Evolutionary conservation across 2,888 invertebrate species (phyloP), one percentile per base, ranked within the genome.

Genomic region (Eutolmus rufibarbis): DNA sequence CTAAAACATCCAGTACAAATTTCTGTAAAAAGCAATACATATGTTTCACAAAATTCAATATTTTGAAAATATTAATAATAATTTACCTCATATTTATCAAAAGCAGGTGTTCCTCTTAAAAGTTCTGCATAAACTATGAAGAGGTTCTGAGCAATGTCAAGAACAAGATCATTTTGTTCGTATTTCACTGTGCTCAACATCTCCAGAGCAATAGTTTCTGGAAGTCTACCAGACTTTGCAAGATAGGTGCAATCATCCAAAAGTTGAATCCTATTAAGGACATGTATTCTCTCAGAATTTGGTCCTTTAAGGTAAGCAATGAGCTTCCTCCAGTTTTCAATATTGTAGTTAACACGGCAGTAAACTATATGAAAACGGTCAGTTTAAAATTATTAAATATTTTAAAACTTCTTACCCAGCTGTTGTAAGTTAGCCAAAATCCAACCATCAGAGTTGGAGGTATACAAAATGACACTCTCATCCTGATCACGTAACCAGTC

Each of bases 191-290:
- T 95, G 74, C 90, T 89, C 1, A 93, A 91, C 31, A 95, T 89
- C 74, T 92, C 91, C 37, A 95, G 91, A 0, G 94, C 92, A 7
- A 92, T 89, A 1, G 90, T 89, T 89, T 93, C 93, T n/a, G 91
- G 93, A 88, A 95, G 91, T 78, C 93, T 91, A 31, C 94, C 94
- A 87, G 94, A 94, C 88, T 94, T 92, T 31, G 95, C 95, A 66
- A 95, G 90, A 89, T 94, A 94, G 89, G 94, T 93, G 4, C 95
- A 92, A 90, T 97, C 97, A 89, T 96, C 96, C 0, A 97, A 91
- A 16, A 95, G 90, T 88, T 97, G 96, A 0, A 96, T 96, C 86
- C 97, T 93, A 91, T 96, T 96, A 1, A 95, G 23, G n/a, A 86
- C 43, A 74, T 88, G 88, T 77, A 89, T 89, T 31, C 81, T 74